Evolutionary conservation across 1,140 invertebrate genomes (phyloP).

Genomic region (Bombus polaris): DNA sequence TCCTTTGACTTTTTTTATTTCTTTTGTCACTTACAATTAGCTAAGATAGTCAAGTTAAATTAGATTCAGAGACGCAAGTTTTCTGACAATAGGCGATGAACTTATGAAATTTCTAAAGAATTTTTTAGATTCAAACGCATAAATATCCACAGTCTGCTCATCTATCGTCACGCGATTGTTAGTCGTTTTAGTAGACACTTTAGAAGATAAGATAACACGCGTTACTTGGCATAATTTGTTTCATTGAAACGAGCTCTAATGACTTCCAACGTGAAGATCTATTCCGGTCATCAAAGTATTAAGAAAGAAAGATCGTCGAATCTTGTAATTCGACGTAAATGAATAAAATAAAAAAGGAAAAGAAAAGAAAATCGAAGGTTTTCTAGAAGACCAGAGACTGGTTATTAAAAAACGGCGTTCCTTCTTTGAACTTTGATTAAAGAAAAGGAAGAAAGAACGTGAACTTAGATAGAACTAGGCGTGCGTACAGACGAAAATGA

Average conservation of each 20-base stretch:
- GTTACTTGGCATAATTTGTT: neutral
- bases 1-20: no score
- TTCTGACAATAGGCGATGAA: no score
- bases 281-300: conserved; percentile 30
- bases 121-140: neutral
- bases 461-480: conserved; percentile 42
- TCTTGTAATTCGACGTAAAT: neutral
- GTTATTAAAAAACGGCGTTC: neutral
- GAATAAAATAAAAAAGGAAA: neutral
- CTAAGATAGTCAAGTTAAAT: neutral
- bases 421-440: neutral
- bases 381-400: neutral
- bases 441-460: neutral
- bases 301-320: neutral
- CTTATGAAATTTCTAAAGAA: neutral
- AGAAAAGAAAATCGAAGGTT: neutral
- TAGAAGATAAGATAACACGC: neutral
- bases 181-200: neutral
- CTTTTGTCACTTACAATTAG: neutral
- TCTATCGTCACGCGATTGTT: neutral
- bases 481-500: conserved; percentile 4
- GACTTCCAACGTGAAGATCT: conserved; percentile 30
- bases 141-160: neutral
- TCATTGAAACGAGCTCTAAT: conserved; percentile 7
- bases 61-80: no score